A percentile compares a stretch with the other conserved stretches of the same genome.
Evolutionary conservation across 2,888 invertebrate genomes (phyloP).

Genomic region (Isoperla grammatica): DNA sequence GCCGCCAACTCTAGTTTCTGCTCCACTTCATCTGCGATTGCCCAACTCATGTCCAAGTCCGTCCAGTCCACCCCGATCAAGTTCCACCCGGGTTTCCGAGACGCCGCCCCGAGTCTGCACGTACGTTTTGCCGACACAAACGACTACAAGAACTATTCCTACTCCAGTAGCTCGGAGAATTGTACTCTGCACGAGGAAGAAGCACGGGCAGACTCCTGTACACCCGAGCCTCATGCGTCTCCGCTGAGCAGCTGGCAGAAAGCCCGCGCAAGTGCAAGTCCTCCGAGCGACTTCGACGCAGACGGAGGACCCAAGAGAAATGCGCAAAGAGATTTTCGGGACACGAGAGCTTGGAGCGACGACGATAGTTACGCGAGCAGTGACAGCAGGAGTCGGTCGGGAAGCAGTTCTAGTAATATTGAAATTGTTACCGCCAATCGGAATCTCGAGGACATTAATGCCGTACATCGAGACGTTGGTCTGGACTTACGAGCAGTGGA

Average conservation of each 20-base stretch:
- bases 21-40: slow-evolving; percentile 59
- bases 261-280: too few species aligned
- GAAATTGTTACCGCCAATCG: too few species aligned
- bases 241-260: too few species aligned
- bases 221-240: too few species aligned
- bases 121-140: slow-evolving; percentile 42
- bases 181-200: slow-evolving; percentile 35
- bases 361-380: slow-evolving; percentile 20
- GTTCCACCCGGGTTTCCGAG: background rate
- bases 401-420: too few species aligned
- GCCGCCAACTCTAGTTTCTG: slow-evolving; percentile 63
- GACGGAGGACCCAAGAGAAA: background rate
- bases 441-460: too few species aligned
- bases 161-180: slow-evolving; percentile 39
- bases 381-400: background rate
- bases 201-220: background rate
- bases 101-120: slow-evolving; percentile 36
- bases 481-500: too few species aligned
- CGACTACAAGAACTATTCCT: slow-evolving; percentile 40
- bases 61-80: slow-evolving; percentile 41
- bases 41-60: slow-evolving; percentile 47
- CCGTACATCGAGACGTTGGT: too few species aligned
- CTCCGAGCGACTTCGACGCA: background rate
- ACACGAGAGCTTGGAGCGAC: slow-evolving; percentile 39
- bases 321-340: slow-evolving; percentile 29